Conservation (phyloP, 1,140 invertebrate genomes). For the Trichoplusia ni region DNA sequence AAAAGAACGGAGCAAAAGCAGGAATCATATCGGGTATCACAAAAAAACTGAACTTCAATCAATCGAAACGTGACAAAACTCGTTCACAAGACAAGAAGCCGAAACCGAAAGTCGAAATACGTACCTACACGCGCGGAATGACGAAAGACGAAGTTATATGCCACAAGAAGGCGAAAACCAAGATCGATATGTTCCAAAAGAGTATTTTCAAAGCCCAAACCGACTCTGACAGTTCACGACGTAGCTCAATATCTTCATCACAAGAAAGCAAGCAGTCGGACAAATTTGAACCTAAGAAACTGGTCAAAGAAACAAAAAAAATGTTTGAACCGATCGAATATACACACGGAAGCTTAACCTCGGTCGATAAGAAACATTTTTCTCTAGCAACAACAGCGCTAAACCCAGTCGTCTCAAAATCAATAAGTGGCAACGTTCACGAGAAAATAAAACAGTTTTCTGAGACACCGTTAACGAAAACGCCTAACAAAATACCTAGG, state of each 20-base stretch:
- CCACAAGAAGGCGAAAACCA: conserved; percentile 72
- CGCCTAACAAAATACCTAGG: conserved; percentile 46
- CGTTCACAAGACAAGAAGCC: conserved; percentile 48
- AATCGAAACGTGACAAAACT: conserved; percentile 69
- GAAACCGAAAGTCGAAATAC: conserved; percentile 76
- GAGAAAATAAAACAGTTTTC: conserved; percentile 79
- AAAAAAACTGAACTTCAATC: conserved; percentile 69
- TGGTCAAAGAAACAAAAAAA: conserved; percentile 60
- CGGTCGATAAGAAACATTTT: conserved; percentile 46
- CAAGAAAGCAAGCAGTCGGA: conserved; percentile 47
- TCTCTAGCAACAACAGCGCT: conserved; percentile 32
- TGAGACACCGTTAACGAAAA: conserved; percentile 48
- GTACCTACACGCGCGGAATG: conserved; percentile 67
- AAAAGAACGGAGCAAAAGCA: conserved; percentile 45
- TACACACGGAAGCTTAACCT: conserved; percentile 41
- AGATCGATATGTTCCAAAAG: conserved; percentile 80
- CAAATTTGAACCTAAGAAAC: conserved; percentile 37
- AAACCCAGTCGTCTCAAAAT: conserved; percentile 55
- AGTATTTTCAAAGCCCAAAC: conserved; percentile 68
- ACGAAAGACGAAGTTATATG: conserved; percentile 66
- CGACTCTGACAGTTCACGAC: conserved; percentile 60
- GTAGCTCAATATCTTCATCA: conserved; percentile 59
- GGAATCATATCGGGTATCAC: conserved; percentile 64
- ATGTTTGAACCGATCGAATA: conserved; percentile 58
- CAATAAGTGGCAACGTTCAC: conserved; percentile 63